These are phyloP conservation scores for Drosophila basisetae DNA, from an alignment of 2,888 invertebrate species.

Conservation along the genomic window DNA sequence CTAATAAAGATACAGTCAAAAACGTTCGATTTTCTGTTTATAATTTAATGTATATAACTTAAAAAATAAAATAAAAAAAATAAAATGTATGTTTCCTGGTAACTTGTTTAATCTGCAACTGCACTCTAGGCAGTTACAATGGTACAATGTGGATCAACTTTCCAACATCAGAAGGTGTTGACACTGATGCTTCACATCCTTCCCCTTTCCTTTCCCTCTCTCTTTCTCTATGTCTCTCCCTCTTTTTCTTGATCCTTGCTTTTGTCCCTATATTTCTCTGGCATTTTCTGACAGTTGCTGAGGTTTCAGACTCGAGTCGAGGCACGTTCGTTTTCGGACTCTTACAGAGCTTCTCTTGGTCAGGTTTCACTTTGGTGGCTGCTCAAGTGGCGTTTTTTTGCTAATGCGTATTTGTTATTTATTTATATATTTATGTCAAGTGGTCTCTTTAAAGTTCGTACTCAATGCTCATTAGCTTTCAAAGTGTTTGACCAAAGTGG, in stretches of 20 bases:
- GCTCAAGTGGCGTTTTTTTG: constrained; percentile 56
- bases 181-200: not conserved
- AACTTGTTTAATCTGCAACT: not conserved
- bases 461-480: constrained; percentile 31
- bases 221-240: not conserved
- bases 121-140: not conserved
- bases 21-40: not conserved
- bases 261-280: not conserved
- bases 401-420: constrained; percentile 54
- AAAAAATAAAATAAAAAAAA: not conserved
- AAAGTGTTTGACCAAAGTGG: constrained; percentile 2
- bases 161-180: not conserved
- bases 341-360: constrained; percentile 18
- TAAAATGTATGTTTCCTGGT: not conserved
- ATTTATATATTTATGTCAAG: constrained; percentile 47
- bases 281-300: constrained; percentile 29
- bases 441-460: constrained; percentile 30
- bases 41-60: no score
- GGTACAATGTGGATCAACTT: not conserved
- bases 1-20: not conserved
- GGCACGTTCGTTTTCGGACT: constrained; percentile 62
- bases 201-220: not conserved
- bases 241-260: not conserved
- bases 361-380: constrained; percentile 7
- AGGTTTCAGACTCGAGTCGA: constrained; percentile 62